Conservation (phyloP, 2,888 invertebrate genomes). For the Apamea monoglypha region DNA sequence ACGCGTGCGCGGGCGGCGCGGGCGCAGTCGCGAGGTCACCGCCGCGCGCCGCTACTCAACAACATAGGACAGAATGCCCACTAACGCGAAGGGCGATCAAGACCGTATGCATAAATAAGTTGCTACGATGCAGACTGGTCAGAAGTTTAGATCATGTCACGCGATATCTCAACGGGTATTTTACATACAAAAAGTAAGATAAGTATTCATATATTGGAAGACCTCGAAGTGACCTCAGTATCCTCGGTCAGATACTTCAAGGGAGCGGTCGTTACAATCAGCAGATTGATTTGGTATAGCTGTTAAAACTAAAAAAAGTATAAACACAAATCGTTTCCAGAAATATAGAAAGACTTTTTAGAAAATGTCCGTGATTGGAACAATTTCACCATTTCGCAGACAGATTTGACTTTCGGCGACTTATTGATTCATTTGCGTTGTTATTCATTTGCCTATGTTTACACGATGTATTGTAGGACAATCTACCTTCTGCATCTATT, state of each 20-base stretch:
- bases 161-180: constrained; percentile 10
- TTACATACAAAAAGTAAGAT: constrained; percentile 1
- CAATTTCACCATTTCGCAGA: neutral
- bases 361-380: neutral
- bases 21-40: constrained; percentile 65
- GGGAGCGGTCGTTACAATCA: neutral
- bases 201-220: neutral
- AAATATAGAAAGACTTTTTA: neutral
- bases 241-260: neutral
- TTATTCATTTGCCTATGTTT: neutral
- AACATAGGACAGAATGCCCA: constrained; percentile 39
- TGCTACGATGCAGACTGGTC: neutral
- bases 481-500: constrained; percentile 50
- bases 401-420: neutral
- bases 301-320: neutral
- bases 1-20: constrained; percentile 67
- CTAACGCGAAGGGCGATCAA: constrained; percentile 34
- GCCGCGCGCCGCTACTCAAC: constrained; percentile 44
- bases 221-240: neutral
- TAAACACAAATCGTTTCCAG: neutral
- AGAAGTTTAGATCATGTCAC: constrained; percentile 17
- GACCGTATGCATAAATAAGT: constrained; percentile 29
- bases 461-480: neutral
- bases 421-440: neutral
- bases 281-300: neutral